Base-by-base conservation (phyloP, 2,797 vertebrate species). In the Lateolabrax maculatus region DNA sequence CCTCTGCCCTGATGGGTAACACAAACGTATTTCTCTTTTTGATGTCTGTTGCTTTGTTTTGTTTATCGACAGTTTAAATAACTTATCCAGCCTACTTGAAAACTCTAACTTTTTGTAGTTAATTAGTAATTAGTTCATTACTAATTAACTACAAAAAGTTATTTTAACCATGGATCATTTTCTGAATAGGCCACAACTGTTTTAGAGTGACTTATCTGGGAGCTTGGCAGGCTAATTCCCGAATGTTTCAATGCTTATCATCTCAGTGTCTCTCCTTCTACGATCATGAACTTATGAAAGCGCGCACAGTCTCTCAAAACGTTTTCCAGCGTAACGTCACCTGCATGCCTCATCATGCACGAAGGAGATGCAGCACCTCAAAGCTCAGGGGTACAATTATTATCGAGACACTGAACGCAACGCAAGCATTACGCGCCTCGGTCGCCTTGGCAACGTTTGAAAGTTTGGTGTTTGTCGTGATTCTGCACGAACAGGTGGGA, bases 391-490 rank as follows among this genome's bases (percentile, higher is more conserved):
- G 71, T 80, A 53, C 83, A 48, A 80, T 79, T 81, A 79, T 88
- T 57, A 34, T n/a, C 23, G 9, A 53, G 77, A 77, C 85, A 12
- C 1, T 87, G 80, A 92, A 90, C 39, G 80, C 89, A 84, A 58
- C 86, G 25, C 75, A 23, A 18, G 49, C 16, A 52, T 66, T 78
- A 69, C 77, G 81, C 49, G 34, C 44, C 10, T 84, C 23, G 16
- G 83, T 90, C 56, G 63, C 87, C 88, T 1, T 81, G 75, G 61
- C 23, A 75, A 90, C 52, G 18, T 25, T 43, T 5, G 44, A 70
- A 71, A 80, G 48, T 87, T 84, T 44, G 52, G 6, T 27, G 74
- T 43, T 18, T 37, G 37, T 56, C n/a, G 3, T 27, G 37, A 61
- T 18, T 81, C 29, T 9, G 55, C 19, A 43, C 9, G 1, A 62